phyloP scores from a whole-genome alignment of 2,888 invertebrate species.

The Glyphotaelius pellucidus region DNA sequence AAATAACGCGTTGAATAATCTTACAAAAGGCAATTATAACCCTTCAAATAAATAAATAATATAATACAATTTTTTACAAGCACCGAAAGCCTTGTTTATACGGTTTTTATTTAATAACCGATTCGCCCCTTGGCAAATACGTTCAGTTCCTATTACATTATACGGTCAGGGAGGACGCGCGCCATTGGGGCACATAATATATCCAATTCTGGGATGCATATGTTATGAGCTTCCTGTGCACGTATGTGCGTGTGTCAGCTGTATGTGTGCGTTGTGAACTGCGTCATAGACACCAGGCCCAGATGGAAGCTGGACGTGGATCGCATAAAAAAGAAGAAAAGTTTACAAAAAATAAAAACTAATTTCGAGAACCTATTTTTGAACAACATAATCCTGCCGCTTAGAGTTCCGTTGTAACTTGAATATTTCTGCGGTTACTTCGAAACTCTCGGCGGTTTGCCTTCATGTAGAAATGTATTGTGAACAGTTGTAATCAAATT shows the following conservation, averaged over 20 bases:
- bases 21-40: too few relatives aligned
- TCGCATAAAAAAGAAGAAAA: background rate
- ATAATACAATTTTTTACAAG: background rate
- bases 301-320: background rate
- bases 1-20: background rate
- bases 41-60: background rate
- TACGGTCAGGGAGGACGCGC: slow-evolving; percentile 65
- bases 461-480: too few relatives aligned
- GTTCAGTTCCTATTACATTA: slow-evolving; percentile 67
- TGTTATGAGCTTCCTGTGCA: slow-evolving; percentile 62
- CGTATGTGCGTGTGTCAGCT: slow-evolving; percentile 4
- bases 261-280: background rate
- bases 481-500: too few relatives aligned
- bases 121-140: slow-evolving; percentile 63
- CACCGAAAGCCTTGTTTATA: background rate
- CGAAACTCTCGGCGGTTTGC: too few relatives aligned
- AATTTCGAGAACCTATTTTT: too few relatives aligned
- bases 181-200: slow-evolving; percentile 67
- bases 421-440: too few relatives aligned
- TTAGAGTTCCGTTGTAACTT: too few relatives aligned
- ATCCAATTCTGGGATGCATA: slow-evolving; percentile 67
- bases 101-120: slow-evolving; percentile 30
- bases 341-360: too few relatives aligned
- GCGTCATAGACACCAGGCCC: background rate
- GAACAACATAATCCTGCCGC: too few relatives aligned